Percentiles rank a stretch among this genome's conserved stretches.
These are phyloP conservation scores for Odontocolon sp. DNA, from an alignment of 2,888 invertebrate species.

Conservation along the genomic window DNA sequence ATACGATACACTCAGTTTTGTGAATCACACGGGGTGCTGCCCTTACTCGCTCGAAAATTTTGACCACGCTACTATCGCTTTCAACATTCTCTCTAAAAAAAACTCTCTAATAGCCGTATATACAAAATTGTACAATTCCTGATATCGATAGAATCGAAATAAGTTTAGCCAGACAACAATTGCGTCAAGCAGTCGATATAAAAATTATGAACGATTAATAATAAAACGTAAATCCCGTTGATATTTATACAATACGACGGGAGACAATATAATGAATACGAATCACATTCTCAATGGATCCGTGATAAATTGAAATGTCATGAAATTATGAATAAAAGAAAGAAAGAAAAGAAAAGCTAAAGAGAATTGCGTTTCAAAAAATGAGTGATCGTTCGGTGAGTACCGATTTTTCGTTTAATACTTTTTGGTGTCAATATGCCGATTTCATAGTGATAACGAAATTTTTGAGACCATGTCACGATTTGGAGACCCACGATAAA, in stretches of 20 bases:
- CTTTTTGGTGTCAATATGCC: constrained; percentile 35
- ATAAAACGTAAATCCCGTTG: constrained; percentile 7
- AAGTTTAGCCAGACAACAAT: constrained; percentile 35
- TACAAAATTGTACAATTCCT: constrained; percentile 61
- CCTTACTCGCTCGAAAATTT: constrained; percentile 45
- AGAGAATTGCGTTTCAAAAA: constrained; percentile 18
- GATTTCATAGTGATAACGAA: constrained; percentile 32
- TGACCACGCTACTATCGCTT: constrained; percentile 43
- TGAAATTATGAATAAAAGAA: constrained; percentile 3
- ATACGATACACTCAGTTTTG: constrained; percentile 15
- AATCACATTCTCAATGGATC: constrained; percentile 34
- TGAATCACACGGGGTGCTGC: constrained; percentile 21
- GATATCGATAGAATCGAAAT: constrained; percentile 53
- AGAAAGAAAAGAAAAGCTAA: constrained; percentile 16
- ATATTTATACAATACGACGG: constrained; percentile 36
- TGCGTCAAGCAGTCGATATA: constrained; percentile 17
- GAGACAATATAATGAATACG: constrained; percentile 27
- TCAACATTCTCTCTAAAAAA: constrained; percentile 36
- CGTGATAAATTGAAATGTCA: constrained; percentile 8
- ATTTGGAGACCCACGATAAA: constrained; percentile 45
- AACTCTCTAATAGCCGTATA: constrained; percentile 57
- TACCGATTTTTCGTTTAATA: constrained; percentile 38
- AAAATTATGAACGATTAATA: constrained; percentile 36
- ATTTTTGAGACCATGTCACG: constrained; percentile 17
- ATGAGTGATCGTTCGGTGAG: constrained; percentile 28